Conservation (phyloP, 1,140 invertebrate genomes). For the Pectinophora gossypiella region DNA sequence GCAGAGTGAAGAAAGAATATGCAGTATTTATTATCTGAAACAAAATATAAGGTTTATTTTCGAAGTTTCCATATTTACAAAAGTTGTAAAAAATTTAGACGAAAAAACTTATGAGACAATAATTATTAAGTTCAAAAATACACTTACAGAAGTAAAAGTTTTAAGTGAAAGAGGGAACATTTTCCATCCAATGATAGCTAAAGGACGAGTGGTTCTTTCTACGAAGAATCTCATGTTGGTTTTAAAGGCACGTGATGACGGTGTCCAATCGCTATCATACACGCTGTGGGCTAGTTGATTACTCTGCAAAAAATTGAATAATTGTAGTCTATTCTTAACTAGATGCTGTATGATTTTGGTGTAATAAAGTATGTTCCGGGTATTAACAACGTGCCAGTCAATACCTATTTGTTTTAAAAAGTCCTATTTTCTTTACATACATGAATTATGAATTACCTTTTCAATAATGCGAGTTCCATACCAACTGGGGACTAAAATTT, state of each 20-base stretch:
- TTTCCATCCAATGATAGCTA: slow-evolving; percentile 43
- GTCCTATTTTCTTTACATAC: background rate
- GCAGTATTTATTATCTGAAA: slow-evolving; percentile 47
- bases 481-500: slow-evolving; percentile 53
- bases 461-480: slow-evolving; percentile 49
- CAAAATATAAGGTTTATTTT: too few species aligned
- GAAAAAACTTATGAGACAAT: background rate
- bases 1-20: slow-evolving; percentile 43
- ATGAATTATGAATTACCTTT: too few species aligned
- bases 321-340: background rate
- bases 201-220: slow-evolving; percentile 37
- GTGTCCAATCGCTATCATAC: slow-evolving; percentile 49
- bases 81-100: background rate
- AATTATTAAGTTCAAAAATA: background rate
- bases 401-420: background rate
- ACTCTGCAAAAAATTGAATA: slow-evolving; percentile 40
- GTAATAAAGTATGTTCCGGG: background rate
- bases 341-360: background rate
- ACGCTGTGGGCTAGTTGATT: slow-evolving; percentile 38
- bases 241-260: slow-evolving; percentile 41
- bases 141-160: slow-evolving; percentile 52
- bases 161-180: slow-evolving; percentile 46
- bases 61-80: slow-evolving; percentile 4
- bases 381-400: background rate
- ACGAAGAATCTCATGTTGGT: slow-evolving; percentile 46